These are phyloP conservation scores for Halesus radiatus DNA, from an alignment of 1,140 invertebrate genomes.

Conservation along the genomic window DNA sequence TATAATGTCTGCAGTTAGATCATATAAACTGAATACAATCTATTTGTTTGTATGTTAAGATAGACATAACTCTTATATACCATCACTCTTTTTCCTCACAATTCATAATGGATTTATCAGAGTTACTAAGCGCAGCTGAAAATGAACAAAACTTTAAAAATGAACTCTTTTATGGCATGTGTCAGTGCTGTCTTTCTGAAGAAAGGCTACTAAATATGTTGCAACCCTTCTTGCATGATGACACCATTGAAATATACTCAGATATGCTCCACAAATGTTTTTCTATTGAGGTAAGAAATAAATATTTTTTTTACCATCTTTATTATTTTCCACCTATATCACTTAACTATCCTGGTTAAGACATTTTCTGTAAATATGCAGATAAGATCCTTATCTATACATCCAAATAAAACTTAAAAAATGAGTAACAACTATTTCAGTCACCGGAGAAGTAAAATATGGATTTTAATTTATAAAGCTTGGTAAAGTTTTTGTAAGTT, in stretches of 20 bases:
- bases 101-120: constrained; percentile 10
- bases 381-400: no score
- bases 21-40: no score
- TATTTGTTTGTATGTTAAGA: no score
- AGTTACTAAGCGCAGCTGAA: background rate
- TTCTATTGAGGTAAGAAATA: constrained; percentile 23
- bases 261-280: constrained; percentile 33
- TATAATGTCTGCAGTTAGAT: no score
- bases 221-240: background rate
- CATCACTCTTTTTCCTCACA: background rate
- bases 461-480: no score
- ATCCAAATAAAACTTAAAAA: no score
- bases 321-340: background rate
- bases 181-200: constrained; percentile 31
- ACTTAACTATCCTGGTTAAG: no score
- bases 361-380: no score
- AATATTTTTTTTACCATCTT: background rate
- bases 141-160: background rate
- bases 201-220: constrained; percentile 29
- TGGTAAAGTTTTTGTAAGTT: no score
- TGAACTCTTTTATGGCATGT: constrained; percentile 14
- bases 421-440: no score
- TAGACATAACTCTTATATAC: no score
- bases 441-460: no score
- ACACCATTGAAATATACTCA: constrained; percentile 26